Conservation (phyloP, 2,113 vertebrate species). For the Columba livia region DNA sequence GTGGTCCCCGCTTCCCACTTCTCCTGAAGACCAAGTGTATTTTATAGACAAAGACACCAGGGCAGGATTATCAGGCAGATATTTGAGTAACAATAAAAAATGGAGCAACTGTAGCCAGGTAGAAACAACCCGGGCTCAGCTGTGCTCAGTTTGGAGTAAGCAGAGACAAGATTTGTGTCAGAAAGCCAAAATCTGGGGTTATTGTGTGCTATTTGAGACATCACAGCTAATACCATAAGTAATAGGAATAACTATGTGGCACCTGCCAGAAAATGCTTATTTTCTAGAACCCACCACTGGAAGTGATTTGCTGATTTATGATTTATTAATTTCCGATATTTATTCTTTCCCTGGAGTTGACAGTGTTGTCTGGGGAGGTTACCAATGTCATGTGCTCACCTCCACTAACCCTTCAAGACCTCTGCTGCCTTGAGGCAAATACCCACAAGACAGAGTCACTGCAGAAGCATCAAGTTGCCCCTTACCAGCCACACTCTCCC, state of each 20-base stretch:
- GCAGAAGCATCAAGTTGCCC: background rate
- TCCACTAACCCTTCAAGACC: background rate
- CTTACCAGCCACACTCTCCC: background rate
- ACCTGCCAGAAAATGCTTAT: background rate
- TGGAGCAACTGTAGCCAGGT: background rate
- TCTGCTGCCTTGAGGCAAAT: background rate
- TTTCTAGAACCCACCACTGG: background rate
- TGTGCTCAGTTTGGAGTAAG: background rate
- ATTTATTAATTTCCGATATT: background rate
- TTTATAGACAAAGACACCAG: background rate
- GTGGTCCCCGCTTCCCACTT: background rate
- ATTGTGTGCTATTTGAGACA: background rate
- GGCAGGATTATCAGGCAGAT: background rate
- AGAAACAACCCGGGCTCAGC: accelerated
- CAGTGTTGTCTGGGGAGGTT: background rate
- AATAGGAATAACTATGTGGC: background rate
- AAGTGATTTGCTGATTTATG: background rate
- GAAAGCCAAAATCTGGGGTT: background rate
- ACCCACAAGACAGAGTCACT: background rate
- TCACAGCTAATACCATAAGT: background rate
- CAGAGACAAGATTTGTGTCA: background rate
- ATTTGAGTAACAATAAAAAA: background rate
- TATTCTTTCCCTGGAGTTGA: background rate
- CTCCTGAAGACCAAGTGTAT: background rate
- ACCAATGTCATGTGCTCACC: background rate